These are phyloP conservation scores for Balaeniceps rex DNA, from an alignment of 2,113 vertebrate genomes.

Conservation along the genomic window DNA sequence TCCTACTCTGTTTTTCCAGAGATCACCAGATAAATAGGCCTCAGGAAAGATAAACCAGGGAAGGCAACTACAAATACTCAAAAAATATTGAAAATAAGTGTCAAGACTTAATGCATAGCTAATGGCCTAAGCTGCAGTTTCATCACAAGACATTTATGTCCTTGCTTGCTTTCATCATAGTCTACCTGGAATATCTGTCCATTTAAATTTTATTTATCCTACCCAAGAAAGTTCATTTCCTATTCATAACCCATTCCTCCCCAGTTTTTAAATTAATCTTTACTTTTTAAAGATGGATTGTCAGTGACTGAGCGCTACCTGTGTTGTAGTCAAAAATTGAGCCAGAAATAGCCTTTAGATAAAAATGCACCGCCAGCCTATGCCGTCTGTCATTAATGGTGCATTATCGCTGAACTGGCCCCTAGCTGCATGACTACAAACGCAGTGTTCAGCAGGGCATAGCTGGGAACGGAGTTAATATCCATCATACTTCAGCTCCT, in stretches of 20 bases:
- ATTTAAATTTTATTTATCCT: neutral
- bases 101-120: neutral
- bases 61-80: neutral
- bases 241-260: neutral
- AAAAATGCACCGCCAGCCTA: neutral
- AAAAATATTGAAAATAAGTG: neutral
- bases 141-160: neutral
- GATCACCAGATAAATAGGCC: neutral
- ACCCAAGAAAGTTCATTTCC: neutral
- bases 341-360: neutral
- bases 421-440: neutral
- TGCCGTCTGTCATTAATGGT: neutral
- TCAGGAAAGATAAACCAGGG: neutral
- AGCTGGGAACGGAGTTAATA: neutral
- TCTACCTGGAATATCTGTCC: neutral
- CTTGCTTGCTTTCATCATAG: neutral
- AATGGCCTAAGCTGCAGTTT: neutral
- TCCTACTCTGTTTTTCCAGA: neutral
- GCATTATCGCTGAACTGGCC: neutral
- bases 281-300: neutral
- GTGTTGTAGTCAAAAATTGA: neutral
- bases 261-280: neutral
- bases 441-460: rapidly evolving
- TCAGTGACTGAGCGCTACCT: neutral
- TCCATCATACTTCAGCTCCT: neutral